A percentile compares a stretch with the other conserved stretches of the same genome.
Conservation (phyloP, 2,113 vertebrate genomes). For the Halcyon senegalensis region DNA sequence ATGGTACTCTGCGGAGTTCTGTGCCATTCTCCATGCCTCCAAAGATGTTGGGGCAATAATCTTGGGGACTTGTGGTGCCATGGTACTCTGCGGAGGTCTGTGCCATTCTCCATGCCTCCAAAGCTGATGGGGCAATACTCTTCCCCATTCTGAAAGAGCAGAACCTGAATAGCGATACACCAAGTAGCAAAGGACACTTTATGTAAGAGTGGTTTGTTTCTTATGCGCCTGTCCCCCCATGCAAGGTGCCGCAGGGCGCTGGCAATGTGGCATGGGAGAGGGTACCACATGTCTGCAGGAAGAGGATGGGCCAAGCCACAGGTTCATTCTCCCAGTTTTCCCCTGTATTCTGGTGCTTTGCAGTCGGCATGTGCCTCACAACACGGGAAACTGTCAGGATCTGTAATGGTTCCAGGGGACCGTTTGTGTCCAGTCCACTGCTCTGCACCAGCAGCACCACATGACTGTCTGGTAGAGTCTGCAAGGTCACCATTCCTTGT, state of each 20-base stretch:
- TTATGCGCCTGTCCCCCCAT: accelerated
- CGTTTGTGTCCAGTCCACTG: not conserved
- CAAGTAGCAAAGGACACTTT: not conserved
- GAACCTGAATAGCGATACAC: not conserved
- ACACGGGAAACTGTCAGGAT: not conserved
- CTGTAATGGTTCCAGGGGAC: not conserved
- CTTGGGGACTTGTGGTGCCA: accelerated
- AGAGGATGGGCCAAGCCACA: accelerated
- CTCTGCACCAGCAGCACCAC: not conserved
- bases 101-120: not conserved
- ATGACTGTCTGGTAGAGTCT: not conserved
- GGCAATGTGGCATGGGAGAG: accelerated
- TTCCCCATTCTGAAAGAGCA: not conserved
- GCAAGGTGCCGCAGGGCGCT: not conserved
- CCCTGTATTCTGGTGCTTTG: not conserved
- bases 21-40: not conserved
- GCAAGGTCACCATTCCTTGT: not conserved
- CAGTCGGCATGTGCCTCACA: accelerated
- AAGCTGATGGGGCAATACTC: accelerated
- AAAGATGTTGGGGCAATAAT: accelerated
- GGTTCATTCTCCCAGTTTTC: not conserved
- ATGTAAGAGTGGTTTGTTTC: not conserved
- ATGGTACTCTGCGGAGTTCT: not conserved
- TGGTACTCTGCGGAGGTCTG: not conserved
- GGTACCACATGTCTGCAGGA: not conserved